Evolutionary conservation across 1,140 invertebrate species (phyloP).

Genomic region (Watersipora subatra): DNA sequence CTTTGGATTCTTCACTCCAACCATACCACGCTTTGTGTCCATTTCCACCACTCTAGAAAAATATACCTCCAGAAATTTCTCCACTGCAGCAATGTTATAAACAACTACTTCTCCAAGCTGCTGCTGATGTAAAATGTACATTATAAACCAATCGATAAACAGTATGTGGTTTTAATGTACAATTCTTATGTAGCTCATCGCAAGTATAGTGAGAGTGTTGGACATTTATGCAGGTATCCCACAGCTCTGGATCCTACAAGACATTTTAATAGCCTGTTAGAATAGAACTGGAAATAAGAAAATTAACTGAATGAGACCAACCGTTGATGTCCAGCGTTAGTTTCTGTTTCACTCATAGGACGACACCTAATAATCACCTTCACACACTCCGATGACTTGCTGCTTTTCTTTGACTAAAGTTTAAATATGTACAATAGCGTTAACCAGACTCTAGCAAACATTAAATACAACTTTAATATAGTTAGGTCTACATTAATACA

Average conservation of each 20-base stretch:
- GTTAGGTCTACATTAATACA: too few relatives aligned
- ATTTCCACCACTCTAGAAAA: slow-evolving; percentile 60
- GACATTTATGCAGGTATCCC: background rate
- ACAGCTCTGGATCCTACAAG: background rate
- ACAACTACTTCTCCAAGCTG: too few relatives aligned
- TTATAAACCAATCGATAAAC: background rate
- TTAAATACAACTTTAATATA: too few relatives aligned
- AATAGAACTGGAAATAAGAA: background rate
- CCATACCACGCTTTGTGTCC: slow-evolving; percentile 46
- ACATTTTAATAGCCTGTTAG: background rate
- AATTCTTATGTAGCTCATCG: background rate
- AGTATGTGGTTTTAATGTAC: background rate
- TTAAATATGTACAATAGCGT: too few relatives aligned
- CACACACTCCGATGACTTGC: slow-evolving; percentile 53
- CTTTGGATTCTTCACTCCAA: slow-evolving; percentile 45
- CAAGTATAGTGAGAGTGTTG: background rate
- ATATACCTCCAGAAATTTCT: background rate
- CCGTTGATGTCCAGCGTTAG: slow-evolving; percentile 47
- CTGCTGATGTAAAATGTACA: slow-evolving; percentile 1
- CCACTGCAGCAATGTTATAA: background rate
- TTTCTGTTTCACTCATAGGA: slow-evolving; percentile 66
- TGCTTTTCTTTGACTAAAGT: slow-evolving; percentile 1
- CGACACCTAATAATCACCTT: slow-evolving; percentile 81
- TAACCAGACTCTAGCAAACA: too few relatives aligned
- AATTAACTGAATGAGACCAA: slow-evolving; percentile 5